Percentiles rank a stretch among this genome's conserved stretches.
phyloP scores from a whole-genome alignment of 2,113 vertebrate species.

The Calidris pygmaea region DNA sequence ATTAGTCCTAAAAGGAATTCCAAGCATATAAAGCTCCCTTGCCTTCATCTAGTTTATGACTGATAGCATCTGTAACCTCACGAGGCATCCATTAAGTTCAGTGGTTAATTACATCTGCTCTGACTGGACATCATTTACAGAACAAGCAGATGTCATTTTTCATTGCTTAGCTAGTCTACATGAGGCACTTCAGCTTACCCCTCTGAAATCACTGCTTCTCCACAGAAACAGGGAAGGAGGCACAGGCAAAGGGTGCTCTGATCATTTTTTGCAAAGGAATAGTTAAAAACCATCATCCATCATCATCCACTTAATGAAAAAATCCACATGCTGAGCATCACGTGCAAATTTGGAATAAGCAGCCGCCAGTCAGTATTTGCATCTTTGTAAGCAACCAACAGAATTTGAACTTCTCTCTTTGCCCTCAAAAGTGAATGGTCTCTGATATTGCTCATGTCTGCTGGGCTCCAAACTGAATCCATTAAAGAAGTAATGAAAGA shows the following conservation, averaged over 20 bases:
- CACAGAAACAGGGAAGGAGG: background rate
- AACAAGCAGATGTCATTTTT: conserved; percentile 42
- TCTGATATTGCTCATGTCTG: background rate
- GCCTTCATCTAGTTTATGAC: conserved; percentile 55
- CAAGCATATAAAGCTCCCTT: conserved; percentile 37
- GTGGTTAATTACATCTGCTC: conserved; percentile 64
- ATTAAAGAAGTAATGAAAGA: background rate
- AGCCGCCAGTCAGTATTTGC: background rate
- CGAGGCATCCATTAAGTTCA: conserved; percentile 52
- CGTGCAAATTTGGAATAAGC: background rate
- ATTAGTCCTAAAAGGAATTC: conserved; percentile 66
- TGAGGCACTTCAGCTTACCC: background rate
- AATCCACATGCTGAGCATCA: background rate
- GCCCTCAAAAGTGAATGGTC: background rate
- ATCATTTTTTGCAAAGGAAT: background rate
- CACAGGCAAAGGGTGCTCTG: background rate
- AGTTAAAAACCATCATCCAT: background rate
- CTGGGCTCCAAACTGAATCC: background rate
- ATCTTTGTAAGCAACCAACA: background rate
- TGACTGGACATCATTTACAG: conserved; percentile 60
- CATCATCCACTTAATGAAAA: background rate
- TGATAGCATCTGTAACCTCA: conserved; percentile 63
- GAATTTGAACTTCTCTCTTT: background rate
- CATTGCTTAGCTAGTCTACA: background rate
- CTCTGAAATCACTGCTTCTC: background rate